Conservation (phyloP, 2,888 invertebrate species). For the Malachius bipustulatus region DNA sequence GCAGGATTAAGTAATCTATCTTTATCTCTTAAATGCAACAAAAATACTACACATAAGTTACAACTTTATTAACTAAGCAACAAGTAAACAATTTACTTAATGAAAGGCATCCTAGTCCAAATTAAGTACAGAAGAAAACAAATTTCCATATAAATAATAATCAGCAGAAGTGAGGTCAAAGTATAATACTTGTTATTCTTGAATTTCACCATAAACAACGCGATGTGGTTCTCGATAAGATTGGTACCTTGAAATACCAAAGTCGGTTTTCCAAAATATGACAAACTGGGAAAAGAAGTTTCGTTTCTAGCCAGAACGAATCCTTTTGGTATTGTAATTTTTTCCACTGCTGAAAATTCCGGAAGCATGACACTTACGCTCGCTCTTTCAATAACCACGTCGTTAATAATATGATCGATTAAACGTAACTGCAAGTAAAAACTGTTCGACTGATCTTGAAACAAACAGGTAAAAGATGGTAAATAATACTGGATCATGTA, state of each 20-base stretch:
- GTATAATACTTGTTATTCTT: not conserved
- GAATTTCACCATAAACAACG: slow-evolving; percentile 1
- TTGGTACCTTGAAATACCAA: not conserved
- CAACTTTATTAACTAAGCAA: too few species aligned
- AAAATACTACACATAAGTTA: too few species aligned
- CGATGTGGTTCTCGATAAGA: not conserved
- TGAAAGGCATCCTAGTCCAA: not conserved
- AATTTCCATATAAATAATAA: not conserved
- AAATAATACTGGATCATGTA: slow-evolving; percentile 21
- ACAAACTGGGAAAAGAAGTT: not conserved
- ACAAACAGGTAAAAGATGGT: slow-evolving; percentile 22
- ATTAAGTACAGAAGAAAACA: not conserved
- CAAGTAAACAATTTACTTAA: not conserved
- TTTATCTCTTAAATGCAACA: too few species aligned
- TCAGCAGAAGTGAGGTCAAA: not conserved
- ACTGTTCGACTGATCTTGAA: slow-evolving; percentile 5
- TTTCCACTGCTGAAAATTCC: slow-evolving; percentile 16
- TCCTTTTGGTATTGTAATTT: slow-evolving; percentile 12
- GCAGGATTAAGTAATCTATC: too few species aligned
- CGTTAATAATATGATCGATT: slow-evolving; percentile 22
- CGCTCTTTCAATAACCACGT: slow-evolving; percentile 19
- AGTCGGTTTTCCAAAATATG: not conserved
- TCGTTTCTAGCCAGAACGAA: slow-evolving; percentile 10
- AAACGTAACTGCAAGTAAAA: slow-evolving; percentile 19
- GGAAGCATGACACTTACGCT: slow-evolving; percentile 20